Percentiles rank a stretch among this genome's conserved stretches.
These are phyloP conservation scores for Callaeas wilsoni DNA, from an alignment of 2,113 vertebrate genomes.

Conservation along the genomic window DNA sequence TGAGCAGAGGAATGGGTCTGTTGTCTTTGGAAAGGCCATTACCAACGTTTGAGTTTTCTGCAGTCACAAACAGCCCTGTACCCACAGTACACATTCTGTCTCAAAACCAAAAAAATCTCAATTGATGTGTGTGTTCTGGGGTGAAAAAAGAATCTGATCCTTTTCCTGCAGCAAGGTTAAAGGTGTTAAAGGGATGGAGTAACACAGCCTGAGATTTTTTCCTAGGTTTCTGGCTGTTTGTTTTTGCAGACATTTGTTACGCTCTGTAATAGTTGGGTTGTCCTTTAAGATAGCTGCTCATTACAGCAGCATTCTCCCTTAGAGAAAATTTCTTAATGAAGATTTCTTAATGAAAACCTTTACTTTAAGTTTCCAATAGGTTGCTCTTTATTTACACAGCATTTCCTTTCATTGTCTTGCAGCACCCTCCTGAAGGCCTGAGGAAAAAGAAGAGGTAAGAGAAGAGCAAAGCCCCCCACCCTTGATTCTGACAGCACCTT, in stretches of 20 bases:
- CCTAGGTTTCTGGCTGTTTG: background rate
- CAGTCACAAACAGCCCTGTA: background rate
- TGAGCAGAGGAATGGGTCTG: background rate
- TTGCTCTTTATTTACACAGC: background rate
- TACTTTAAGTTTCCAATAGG: background rate
- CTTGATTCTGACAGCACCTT: background rate
- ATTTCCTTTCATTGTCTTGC: background rate
- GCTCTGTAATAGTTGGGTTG: fast-evolving
- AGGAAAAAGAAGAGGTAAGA: background rate
- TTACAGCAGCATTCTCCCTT: background rate
- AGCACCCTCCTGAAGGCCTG: background rate
- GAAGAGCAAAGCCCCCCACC: background rate
- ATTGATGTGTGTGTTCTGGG: background rate
- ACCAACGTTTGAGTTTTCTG: background rate
- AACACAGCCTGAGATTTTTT: background rate
- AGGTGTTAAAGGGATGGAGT: background rate
- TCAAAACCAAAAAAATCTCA: background rate
- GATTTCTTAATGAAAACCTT: background rate
- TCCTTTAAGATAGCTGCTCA: background rate
- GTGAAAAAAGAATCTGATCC: background rate
- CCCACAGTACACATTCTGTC: background rate
- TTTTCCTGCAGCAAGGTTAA: background rate
- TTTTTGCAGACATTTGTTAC: background rate
- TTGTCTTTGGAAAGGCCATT: background rate
- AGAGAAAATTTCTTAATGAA: background rate